Evolutionary conservation across 2,888 invertebrate species (phyloP), one percentile per base, ranked within the genome.

Genomic region (Dryadula phaetusa): DNA sequence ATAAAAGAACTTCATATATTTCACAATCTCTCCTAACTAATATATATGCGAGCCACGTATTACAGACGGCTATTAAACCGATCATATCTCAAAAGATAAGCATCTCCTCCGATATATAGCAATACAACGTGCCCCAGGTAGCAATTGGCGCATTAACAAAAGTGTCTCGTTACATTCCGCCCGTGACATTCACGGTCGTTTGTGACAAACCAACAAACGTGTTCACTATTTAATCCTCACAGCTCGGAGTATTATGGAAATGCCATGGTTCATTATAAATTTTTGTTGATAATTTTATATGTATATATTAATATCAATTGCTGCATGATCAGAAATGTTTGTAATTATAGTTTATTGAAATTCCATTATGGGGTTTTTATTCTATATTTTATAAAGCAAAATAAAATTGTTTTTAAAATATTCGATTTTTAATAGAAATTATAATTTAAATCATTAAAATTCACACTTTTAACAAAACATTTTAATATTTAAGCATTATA

Each of bases 111-210:
- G 44, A 64, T 61, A 64, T 61, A 61, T 64, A 52, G 49, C 61
- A 67, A 56, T 44, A 58, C 49, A 62, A 70, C 67, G 66, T 70
- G 69, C 61, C 42, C 46, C 40, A 47, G 62, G 61, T 66, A 74
- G 76, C 77, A 77, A 72, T 74, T 79, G 74, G 74, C 76, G 70
- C 78, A 79, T 77, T 78, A 81, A 82, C 72, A 79, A 79, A 79
- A 74, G 77, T 28, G 28, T 64, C 58, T 77, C 74, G 82, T 79
- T 74, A 72, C 74, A 46, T 74, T 75, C 64, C 67, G 82, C 71
- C 85, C 88, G 77, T 88, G 88, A 87, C 87, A 86, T 85, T 87
- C 77, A 63, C 83, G 87, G 88, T 81, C 82, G 76, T 70, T 81
- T 80, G 77, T 78, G 82, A 81, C 80, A 78, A 70, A 66, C 54